Evolutionary conservation across 1,140 invertebrate species (phyloP).

Genomic region (Monochamus saltuarius): DNA sequence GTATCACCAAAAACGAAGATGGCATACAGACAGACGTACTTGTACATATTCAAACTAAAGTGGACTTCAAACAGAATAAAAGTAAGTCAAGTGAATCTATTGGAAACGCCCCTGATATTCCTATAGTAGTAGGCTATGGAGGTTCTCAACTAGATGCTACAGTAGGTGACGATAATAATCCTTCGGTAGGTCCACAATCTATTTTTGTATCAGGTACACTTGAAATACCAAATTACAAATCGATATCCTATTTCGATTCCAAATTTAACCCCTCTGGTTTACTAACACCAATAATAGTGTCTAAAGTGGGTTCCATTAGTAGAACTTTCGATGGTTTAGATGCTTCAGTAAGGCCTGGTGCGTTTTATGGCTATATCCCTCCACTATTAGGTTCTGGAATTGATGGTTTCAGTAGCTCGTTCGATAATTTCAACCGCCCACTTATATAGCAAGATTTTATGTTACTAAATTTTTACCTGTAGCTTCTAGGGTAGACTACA

Average conservation of each 20-base stretch:
- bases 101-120: constrained; percentile 32
- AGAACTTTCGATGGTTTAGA: background rate
- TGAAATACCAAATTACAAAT: constrained; percentile 7
- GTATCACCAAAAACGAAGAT: constrained; percentile 12
- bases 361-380: no score
- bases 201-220: background rate
- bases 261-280: background rate
- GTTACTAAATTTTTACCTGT: no score
- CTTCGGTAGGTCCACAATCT: background rate
- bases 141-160: constrained; percentile 10
- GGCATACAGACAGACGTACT: constrained; percentile 32
- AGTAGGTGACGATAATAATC: background rate
- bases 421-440: no score
- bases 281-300: background rate
- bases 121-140: constrained; percentile 29
- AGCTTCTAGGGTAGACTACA: no score
- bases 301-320: background rate
- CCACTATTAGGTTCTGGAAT: no score
- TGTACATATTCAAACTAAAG: constrained; percentile 32
- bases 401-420: no score
- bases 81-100: constrained; percentile 1
- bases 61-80: constrained; percentile 26
- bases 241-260: background rate
- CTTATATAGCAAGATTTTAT: background rate
- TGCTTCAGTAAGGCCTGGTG: no score